Conservation (phyloP, 2,113 vertebrate species). For the mouse (Mus musculus) region GRCm39 chr9:69788501-69789000, state of each 20-base stretch:
- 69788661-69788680: not conserved
- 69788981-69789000: not conserved
- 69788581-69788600: not conserved
- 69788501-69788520: not conserved
- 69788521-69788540: not conserved
- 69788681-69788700: not conserved
- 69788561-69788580: not conserved
- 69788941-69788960: not conserved
- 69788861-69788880: not conserved
- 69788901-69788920: not conserved
- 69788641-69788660: not conserved
- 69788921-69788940: not conserved
- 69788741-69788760: not conserved
- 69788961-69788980: not conserved
- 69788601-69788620: not conserved
- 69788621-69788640: not conserved
- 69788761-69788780: not conserved
- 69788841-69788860: constrained; percentile 1
- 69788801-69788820: not conserved
- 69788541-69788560: too few species aligned
- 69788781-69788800: not conserved
- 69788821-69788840: not conserved
- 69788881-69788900: not conserved
- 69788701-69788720: not conserved
- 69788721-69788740: not conserved